Base-by-base conservation (phyloP, 2,113 vertebrate species). In the Ailuropoda melanoleuca region DNA sequence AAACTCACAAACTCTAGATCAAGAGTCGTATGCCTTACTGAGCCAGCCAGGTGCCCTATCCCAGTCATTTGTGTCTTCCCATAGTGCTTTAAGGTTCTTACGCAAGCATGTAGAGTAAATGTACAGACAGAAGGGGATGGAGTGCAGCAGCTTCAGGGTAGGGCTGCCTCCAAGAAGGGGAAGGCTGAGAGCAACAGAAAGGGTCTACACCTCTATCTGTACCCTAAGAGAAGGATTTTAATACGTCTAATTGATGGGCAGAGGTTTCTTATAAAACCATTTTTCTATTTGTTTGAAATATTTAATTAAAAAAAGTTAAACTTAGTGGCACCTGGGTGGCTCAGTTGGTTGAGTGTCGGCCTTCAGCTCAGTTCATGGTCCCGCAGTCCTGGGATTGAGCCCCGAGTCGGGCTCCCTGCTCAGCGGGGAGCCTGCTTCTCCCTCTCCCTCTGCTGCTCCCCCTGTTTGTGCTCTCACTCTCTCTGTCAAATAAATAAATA, bases 281-380 rank as follows among this genome's bases (percentile, higher is more conserved):
- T 91, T 50, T 82, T 82, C 58, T 89, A 7, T 82, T 34, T 93
- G 53, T 86, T 34, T 92, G 46, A 92, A 80, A 92, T 81, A 93
- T 55, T 82, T 94, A 68, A 56, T n/a, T n/a, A n/a, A n/a, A n/a
- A n/a, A n/a, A n/a, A n/a, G n/a, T n/a, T n/a, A n/a, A n/a, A n/a
- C n/a, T n/a, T n/a, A n/a, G 64, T 31, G 34, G 34, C 34, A 18
- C 34, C 8, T 68, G 34, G 64, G 64, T 68, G 34, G 17, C 34
- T n/a, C 64, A 68, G 64, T 66, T 7, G 17, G 17, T 68, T 68
- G 18, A 19, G 64, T 6, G 56, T 8, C 56, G 21, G 56, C 56
- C 56, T 58, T 58, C 21, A 23, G 56, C 55, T 19, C 55, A 55
- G 55, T 6, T 6, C 64, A n/a, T n/a, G 31, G 31, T 66, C 31